Base-by-base conservation (phyloP, 1,140 invertebrate species). In the Camponotus vicinus region DNA sequence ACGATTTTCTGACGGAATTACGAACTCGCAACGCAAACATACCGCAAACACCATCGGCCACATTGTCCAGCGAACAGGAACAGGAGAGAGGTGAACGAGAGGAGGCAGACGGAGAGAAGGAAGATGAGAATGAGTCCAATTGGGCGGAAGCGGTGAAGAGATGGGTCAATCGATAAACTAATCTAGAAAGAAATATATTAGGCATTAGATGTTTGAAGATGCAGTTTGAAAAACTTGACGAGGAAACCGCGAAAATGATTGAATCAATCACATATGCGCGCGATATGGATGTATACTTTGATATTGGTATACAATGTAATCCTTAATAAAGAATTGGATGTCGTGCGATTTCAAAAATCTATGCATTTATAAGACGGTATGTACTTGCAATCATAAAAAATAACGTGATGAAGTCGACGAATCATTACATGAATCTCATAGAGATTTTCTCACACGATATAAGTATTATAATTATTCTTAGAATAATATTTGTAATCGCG, bases 141-240 rank as follows among this genome's bases (percentile, higher is more conserved):
- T 97, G 97, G 96, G 96, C 97, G 83, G 97, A 97, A 90, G 96
- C 96, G 3, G 96, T 97, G 83, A 96, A 96, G 91, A 95, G 97
- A 91, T 97, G 97, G 97, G 96, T 97, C 63, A 97, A 97, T 94
- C 96, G 97, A 95, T 96, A 96, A 96, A 91, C 86, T 69, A 21
- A 63, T 63, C 42, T 34, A 13, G n/a, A 52, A 52, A 27, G 4
- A 40, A 37, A 18, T 27, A 9, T 40, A 78, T 40, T 18, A 21
- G 21, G 45, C 45, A 34, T 64, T 63, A 75, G 5, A 32, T 64
- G 34, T 27, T 52, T 11, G 11, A 42, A 55, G 42, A 42, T 76
- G 21, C 15, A 34, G 18, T 57, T 52, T 18, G 5, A 55, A 7
- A 18, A 42, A 77, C 7, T 11, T 13, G 32, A 8, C n/a, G 70